A percentile compares a stretch with the other conserved stretches of the same genome.
phyloP scores from a whole-genome alignment of 30 jellyfish, hydroid and myxozoan genomes.

The Aurelia aurita complex sp. Pacific region DNA sequence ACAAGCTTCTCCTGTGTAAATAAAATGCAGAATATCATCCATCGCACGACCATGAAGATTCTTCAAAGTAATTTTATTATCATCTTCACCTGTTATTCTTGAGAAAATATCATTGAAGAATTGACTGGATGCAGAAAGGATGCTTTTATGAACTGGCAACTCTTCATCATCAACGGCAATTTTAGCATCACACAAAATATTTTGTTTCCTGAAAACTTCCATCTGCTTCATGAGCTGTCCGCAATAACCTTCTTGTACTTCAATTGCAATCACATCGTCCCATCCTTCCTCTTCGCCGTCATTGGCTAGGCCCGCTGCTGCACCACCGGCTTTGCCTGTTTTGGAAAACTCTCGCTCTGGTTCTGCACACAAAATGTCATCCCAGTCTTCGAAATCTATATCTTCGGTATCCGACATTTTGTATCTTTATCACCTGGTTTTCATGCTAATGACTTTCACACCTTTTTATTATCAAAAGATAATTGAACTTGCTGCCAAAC shows the following conservation, averaged over 20 bases:
- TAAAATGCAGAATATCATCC: slow-evolving; percentile 95
- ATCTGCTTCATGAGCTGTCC: slow-evolving; percentile 89
- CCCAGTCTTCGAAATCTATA: slow-evolving; percentile 85
- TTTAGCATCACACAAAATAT: slow-evolving; percentile 87
- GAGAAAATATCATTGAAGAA: slow-evolving; percentile 88
- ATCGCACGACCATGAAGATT: slow-evolving; percentile 76
- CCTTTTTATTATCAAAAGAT: too few relatives aligned
- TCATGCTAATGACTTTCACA: too few relatives aligned
- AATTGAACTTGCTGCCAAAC: too few relatives aligned
- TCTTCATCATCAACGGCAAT: slow-evolving; percentile 92
- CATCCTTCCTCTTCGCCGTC: slow-evolving; percentile 89
- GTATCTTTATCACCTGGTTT: too few relatives aligned
- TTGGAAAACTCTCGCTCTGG: slow-evolving; percentile 71
- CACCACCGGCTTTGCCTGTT: slow-evolving; percentile 16
- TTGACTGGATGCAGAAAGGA: slow-evolving; percentile 88
- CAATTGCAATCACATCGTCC: slow-evolving; percentile 97
- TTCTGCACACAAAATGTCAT: slow-evolving; percentile 90
- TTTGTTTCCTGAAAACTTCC: slow-evolving; percentile 89
- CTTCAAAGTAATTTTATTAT: slow-evolving; percentile 74
- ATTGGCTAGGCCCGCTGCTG: slow-evolving; percentile 30
- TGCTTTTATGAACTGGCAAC: slow-evolving; percentile 75
- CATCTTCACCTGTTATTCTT: slow-evolving; percentile 73
- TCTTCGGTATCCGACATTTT: slow-evolving; percentile 24
- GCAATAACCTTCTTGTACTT: slow-evolving; percentile 91
- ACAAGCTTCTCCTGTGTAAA: slow-evolving; percentile 96